Evolutionary conservation across 2,113 vertebrate genomes (phyloP).

Genomic region (Ciconia stormi): DNA sequence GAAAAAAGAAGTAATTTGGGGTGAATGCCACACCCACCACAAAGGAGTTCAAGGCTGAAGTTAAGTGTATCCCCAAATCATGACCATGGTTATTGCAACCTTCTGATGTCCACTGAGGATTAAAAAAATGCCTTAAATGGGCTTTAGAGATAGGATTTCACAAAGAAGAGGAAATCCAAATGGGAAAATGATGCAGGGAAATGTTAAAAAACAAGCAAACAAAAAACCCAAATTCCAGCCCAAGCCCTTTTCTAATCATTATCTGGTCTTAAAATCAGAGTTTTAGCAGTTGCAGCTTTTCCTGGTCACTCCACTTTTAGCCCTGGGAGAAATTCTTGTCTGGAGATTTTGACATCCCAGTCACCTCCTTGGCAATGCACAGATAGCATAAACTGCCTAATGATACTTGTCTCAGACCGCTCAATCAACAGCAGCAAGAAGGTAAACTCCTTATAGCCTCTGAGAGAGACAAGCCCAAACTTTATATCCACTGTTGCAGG

Average conservation of each 20-base stretch:
- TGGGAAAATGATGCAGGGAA: neutral
- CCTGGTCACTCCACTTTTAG: neutral
- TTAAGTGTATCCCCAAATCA: neutral
- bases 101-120: neutral
- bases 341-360: neutral
- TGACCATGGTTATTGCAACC: neutral
- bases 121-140: neutral
- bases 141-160: neutral
- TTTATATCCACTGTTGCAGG: neutral
- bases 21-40: neutral
- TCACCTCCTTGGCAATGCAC: neutral
- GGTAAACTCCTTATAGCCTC: neutral
- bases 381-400: neutral
- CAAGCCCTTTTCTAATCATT: neutral
- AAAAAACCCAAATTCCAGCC: neutral
- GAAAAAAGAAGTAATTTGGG: neutral
- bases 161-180: neutral
- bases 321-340: neutral
- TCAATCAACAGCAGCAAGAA: neutral
- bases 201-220: neutral
- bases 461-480: neutral
- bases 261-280: neutral
- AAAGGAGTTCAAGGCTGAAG: neutral
- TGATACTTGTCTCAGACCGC: neutral
- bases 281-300: neutral